These are phyloP conservation scores for Argyrosomus japonicus DNA, from an alignment of 2,113 vertebrate genomes.

Conservation along the genomic window DNA sequence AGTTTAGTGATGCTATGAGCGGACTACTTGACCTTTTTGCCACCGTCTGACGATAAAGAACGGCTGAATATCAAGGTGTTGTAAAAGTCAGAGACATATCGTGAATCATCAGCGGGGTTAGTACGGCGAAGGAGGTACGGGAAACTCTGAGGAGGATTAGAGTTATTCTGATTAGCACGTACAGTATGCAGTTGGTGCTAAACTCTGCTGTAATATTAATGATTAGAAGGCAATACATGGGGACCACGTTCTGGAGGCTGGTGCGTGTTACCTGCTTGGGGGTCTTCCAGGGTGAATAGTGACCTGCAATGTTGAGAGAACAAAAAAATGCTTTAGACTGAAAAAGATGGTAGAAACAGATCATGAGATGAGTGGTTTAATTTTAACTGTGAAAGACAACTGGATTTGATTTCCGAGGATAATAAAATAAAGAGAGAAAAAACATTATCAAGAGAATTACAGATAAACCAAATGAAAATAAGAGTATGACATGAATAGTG, in stretches of 20 bases:
- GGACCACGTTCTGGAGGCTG: slow-evolving; percentile 70
- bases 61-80: slow-evolving; percentile 25
- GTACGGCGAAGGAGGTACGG: slow-evolving; percentile 4
- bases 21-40: slow-evolving; percentile 42
- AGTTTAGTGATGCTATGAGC: slow-evolving; percentile 43
- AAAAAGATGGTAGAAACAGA: slow-evolving; percentile 41
- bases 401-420: not conserved
- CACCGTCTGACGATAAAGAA: slow-evolving; percentile 26
- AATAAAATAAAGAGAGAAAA: slow-evolving; percentile 6
- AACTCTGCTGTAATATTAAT: slow-evolving; percentile 21
- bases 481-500: slow-evolving; percentile 3
- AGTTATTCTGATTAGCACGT: slow-evolving; percentile 33
- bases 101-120: slow-evolving; percentile 55
- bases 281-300: slow-evolving; percentile 99
- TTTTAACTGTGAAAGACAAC: not conserved
- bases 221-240: slow-evolving; percentile 46
- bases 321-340: slow-evolving; percentile 77
- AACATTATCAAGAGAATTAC: slow-evolving; percentile 14
- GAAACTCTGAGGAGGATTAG: not conserved
- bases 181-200: slow-evolving; percentile 14
- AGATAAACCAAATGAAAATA: slow-evolving; percentile 24
- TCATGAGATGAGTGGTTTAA: slow-evolving; percentile 18
- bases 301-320: slow-evolving; percentile 93
- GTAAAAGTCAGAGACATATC: slow-evolving; percentile 1
- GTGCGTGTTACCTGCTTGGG: slow-evolving; percentile 94